Percentiles rank a stretch among this genome's conserved stretches.
Conservation (phyloP, 2,113 vertebrate species). For the Carassius carassius region DNA sequence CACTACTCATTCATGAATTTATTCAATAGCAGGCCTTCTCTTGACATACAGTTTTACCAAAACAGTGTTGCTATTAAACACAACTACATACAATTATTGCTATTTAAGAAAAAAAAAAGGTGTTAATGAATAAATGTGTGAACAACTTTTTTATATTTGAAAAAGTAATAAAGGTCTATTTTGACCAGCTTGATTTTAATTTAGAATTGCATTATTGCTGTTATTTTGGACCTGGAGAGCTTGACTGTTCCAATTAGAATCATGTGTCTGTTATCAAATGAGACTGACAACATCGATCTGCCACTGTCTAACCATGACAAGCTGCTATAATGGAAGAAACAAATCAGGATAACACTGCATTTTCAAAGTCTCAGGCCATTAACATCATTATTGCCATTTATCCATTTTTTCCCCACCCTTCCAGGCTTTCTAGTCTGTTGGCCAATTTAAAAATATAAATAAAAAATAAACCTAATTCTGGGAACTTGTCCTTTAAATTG, state of each 20-base stretch:
- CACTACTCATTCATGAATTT: no score
- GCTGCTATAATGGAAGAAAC: not conserved
- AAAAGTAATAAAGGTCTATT: not conserved
- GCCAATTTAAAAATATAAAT: slow-evolving; percentile 16
- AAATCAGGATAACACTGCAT: slow-evolving; percentile 20
- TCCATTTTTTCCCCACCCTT: not conserved
- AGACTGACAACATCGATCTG: slow-evolving; percentile 41
- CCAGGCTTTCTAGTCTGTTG: not conserved
- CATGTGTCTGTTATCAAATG: slow-evolving; percentile 37
- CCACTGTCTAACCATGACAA: slow-evolving; percentile 29
- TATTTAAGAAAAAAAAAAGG: no score
- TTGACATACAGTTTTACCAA: no score
- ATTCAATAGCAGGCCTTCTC: no score
- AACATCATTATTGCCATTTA: not conserved
- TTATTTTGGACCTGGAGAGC: slow-evolving; percentile 32
- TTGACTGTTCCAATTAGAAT: slow-evolving; percentile 26
- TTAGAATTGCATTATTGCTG: not conserved
- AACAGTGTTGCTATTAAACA: no score
- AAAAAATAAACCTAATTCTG: slow-evolving; percentile 8
- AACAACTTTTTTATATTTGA: no score
- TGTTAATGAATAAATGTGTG: no score
- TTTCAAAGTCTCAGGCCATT: slow-evolving; percentile 11
- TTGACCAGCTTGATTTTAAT: slow-evolving; percentile 1
- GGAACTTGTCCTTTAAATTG: slow-evolving; percentile 27
- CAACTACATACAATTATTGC: no score